phyloP scores from a whole-genome alignment of 2,113 vertebrate species.

The Collichthys lucidus region DNA sequence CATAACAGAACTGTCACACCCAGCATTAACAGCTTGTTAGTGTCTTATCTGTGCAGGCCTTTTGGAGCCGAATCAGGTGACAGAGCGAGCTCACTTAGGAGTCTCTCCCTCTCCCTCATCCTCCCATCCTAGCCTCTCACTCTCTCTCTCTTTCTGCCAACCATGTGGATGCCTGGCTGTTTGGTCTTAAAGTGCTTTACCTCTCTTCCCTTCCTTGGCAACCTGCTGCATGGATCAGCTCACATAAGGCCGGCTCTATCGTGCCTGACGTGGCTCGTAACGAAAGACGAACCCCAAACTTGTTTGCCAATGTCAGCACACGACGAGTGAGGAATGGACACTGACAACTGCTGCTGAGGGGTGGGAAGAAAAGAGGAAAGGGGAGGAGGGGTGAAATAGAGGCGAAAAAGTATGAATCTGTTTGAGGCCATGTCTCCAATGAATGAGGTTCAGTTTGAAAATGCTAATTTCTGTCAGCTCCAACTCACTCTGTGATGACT shows the following conservation, averaged over 20 bases:
- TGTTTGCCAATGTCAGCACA: constrained; percentile 55
- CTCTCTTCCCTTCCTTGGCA: constrained; percentile 43
- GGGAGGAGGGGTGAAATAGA: not conserved
- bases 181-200: constrained; percentile 54
- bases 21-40: constrained; percentile 34
- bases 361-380: constrained; percentile 55
- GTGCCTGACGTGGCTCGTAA: constrained; percentile 49
- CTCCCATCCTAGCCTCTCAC: constrained; percentile 8
- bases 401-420: not conserved
- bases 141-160: constrained; percentile 46
- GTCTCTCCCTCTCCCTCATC: constrained; percentile 16
- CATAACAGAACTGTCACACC: not conserved
- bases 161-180: constrained; percentile 51
- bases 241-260: constrained; percentile 53
- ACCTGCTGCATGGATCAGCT: constrained; percentile 35
- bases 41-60: constrained; percentile 11
- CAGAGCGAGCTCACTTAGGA: not conserved
- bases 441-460: not conserved
- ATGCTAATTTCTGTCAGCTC: not conserved
- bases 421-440: not conserved
- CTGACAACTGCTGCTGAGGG: constrained; percentile 70
- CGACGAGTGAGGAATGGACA: constrained; percentile 63
- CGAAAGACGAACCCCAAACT: constrained; percentile 67
- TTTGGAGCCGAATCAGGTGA: constrained; percentile 39
- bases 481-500: not conserved